Conservation (phyloP, 2,113 vertebrate species). For the Stigmatopora nigra region DNA sequence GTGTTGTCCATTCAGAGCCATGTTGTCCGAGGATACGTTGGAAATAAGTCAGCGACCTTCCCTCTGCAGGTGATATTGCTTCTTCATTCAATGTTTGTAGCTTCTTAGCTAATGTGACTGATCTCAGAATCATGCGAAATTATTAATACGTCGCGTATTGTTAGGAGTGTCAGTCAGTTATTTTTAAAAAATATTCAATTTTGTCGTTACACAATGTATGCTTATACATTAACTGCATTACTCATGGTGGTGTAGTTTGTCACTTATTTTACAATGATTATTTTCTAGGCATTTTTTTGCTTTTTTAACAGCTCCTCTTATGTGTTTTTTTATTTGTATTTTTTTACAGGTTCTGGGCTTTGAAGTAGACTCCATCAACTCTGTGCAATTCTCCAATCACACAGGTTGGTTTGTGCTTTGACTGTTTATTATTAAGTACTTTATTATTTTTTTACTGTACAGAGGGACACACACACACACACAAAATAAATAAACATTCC, state of each 20-base stretch:
- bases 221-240: background rate
- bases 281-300: conserved; percentile 4
- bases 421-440: background rate
- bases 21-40: conserved; percentile 92
- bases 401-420: conserved; percentile 75
- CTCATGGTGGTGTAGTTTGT: background rate
- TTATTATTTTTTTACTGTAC: background rate
- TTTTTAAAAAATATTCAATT: no score
- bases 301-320: conserved; percentile 15
- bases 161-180: background rate
- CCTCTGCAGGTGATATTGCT: conserved; percentile 76
- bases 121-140: no score
- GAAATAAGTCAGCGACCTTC: conserved; percentile 91
- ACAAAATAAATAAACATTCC: no score
- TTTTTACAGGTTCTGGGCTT: conserved; percentile 86
- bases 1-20: conserved; percentile 95
- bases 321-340: background rate
- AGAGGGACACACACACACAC: no score
- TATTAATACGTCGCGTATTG: no score
- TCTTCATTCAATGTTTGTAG: background rate
- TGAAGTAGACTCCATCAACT: conserved; percentile 94
- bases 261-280: background rate
- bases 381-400: conserved; percentile 98
- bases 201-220: background rate
- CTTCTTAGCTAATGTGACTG: background rate